Evolutionary conservation across 35 echinoderm and acorn worm genomes (phyloP), one percentile per base, ranked within the genome.

Genomic region (Amphiura filiformis): DNA sequence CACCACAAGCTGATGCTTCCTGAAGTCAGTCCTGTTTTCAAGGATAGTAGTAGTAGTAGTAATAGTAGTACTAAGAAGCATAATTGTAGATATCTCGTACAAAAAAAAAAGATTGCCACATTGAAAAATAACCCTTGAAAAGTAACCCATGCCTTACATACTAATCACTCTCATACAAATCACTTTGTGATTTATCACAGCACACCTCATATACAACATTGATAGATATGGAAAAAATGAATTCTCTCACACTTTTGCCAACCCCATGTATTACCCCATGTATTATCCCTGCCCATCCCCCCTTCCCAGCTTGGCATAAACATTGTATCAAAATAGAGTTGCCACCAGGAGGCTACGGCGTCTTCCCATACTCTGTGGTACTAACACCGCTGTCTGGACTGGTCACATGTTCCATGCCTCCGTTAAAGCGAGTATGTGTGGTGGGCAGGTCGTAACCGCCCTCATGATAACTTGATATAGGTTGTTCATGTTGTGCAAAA

Each of bases 391-490:
- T 65, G 31, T 85, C 83, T 0, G 81, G 31, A 34, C 56, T 39
- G 34, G 64, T 39, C 37, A 38, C 79, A 39, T 42, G 32, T 34
- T 85, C 83, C 31, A 85, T 86, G 36, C 84, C 89, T 35, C 93
- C 93, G 49, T 95, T 95, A 85, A 70, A 91, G 30, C 79, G 93
- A 31, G 84, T 79, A 20, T 95, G 89, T 61, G 77, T 56, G 78
- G 31, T 56, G 31, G 94, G 94, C 34, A 96, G 80, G 38, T 96
- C 94, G 34, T 96, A 96, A 14, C 94, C 94, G 26, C 94, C 94
- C 65, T 96, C 80, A 75, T 96, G 91, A 82, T 85, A 91, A 81
- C 89, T 91, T 1, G 89, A 91, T n/a, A 91, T 82, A 23, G 82
- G 56, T 34, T 78, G 57, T 35, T 91, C 89, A 23, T 47, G 76